Percentiles rank a stretch among this genome's conserved stretches.
Evolutionary conservation across 1,140 invertebrate genomes (phyloP).

Genomic region (Bombus superbus): DNA sequence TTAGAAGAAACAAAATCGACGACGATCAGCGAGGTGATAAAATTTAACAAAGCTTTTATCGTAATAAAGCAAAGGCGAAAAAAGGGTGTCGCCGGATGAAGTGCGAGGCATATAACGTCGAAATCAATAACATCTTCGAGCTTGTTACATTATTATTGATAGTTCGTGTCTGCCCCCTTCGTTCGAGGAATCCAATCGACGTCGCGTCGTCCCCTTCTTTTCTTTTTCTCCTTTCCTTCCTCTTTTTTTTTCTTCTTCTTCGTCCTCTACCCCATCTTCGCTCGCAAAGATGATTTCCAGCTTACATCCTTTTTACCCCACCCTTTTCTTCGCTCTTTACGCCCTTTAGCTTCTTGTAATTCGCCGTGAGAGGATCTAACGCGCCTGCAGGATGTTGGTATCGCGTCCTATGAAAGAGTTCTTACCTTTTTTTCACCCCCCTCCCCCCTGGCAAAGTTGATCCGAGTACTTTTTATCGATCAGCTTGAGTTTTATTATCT

Average conservation of each 20-base stretch:
- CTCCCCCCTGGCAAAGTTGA: neutral
- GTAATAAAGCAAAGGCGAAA: constrained; percentile 18
- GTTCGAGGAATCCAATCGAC: constrained; percentile 11
- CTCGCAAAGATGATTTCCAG: constrained; percentile 25
- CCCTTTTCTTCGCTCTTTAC: neutral
- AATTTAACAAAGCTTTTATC: constrained; percentile 41
- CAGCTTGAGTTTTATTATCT: neutral
- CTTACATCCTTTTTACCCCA: neutral
- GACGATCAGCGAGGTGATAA: neutral
- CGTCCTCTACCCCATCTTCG: neutral
- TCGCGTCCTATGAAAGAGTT: neutral
- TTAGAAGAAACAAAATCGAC: neutral
- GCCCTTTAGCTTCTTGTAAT: constrained; percentile 18
- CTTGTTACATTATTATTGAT: constrained; percentile 47
- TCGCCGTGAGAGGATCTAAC: constrained; percentile 21
- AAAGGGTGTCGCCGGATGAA: neutral
- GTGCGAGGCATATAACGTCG: constrained; percentile 17
- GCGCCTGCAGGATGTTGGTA: neutral
- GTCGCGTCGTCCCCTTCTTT: too few relatives aligned
- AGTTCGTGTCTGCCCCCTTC: constrained; percentile 1
- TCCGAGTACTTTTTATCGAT: constrained; percentile 6
- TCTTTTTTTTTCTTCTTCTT: neutral
- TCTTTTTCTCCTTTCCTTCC: neutral
- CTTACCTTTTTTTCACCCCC: neutral
- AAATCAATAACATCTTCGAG: constrained; percentile 35